Base-by-base conservation (phyloP, 2,797 vertebrate species). In the Loris lydekkerianus region DNA sequence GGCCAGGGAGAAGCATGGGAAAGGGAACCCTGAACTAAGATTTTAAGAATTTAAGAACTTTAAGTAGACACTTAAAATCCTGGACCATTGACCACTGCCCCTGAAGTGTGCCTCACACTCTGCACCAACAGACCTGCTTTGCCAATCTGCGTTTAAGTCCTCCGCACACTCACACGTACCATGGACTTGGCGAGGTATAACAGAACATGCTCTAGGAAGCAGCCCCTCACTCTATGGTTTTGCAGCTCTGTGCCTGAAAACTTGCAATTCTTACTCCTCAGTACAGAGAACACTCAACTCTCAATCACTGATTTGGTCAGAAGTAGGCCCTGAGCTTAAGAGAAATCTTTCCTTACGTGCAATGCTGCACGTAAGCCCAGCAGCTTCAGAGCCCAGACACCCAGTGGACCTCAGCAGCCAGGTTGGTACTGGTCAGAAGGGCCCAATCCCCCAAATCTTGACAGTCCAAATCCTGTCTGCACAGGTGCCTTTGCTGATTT, bases 111-210 rank as follows among this genome's bases (percentile, higher is more conserved):
- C 31, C 49, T 75, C 56, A 20, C 10, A 13, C 31, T 46, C 25
- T 21, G 10, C 2, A 27, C 25, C 49, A 2, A 13, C 34, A 34
- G 53, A 29, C 9, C 10, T 17, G 9, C 18, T 53, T 23, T n/a
- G 58, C 61, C 6, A 0, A 20, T 53, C 43, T 58, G 3, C 27
- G 18, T 7, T 0, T 43, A 34, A 49, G 20, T 5, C 18, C 18
- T 86, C 31, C 1, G 0, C 4, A 31, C 40, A 72, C n/a, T 40
- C 31, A 9, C 3, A 3, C 0, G 15, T 11, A 13, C 61, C 34
- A 43, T 13, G 15, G 34, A 27, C 43, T 72, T 43, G 27, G 29
- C 17, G 14, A 61, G 56, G 91, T 15, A 14, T 67, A 6, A 29
- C 5, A 10, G 7, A 17, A 15, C 2, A 0, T 27, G 65, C 34